Conservation (phyloP, 2,113 vertebrate genomes). For the Suncus etruscus region DNA sequence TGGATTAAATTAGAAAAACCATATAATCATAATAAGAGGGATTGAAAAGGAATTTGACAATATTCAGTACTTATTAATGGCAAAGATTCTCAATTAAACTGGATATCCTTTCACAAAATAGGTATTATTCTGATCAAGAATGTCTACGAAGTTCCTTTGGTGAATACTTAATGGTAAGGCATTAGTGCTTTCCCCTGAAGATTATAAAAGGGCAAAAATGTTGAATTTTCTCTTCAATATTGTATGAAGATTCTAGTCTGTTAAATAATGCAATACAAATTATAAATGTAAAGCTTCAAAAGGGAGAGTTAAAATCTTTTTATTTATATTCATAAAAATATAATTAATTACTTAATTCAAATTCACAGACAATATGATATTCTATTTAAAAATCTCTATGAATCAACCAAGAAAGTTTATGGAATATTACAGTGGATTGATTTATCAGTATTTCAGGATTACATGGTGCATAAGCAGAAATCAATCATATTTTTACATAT, state of each 20-base stretch:
- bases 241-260: background rate
- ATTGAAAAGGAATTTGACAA: background rate
- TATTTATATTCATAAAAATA: background rate
- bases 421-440: slow-evolving; percentile 19
- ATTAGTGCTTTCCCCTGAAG: background rate
- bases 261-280: slow-evolving; percentile 46
- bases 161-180: background rate
- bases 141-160: background rate
- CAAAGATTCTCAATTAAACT: background rate
- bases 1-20: background rate
- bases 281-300: slow-evolving; percentile 29
- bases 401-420: background rate
- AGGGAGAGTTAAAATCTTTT: slow-evolving; percentile 18
- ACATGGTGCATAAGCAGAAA: background rate
- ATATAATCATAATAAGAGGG: background rate
- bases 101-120: background rate
- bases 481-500: background rate
- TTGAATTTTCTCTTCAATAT: background rate
- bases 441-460: slow-evolving; percentile 37
- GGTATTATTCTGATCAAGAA: background rate
- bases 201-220: background rate
- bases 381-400: background rate
- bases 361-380: background rate
- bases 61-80: background rate
- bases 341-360: slow-evolving; percentile 41